Percentiles rank a stretch among this genome's conserved stretches.
Evolutionary conservation across 2,888 invertebrate genomes (phyloP).

Genomic region (Achlya flavicornis): DNA sequence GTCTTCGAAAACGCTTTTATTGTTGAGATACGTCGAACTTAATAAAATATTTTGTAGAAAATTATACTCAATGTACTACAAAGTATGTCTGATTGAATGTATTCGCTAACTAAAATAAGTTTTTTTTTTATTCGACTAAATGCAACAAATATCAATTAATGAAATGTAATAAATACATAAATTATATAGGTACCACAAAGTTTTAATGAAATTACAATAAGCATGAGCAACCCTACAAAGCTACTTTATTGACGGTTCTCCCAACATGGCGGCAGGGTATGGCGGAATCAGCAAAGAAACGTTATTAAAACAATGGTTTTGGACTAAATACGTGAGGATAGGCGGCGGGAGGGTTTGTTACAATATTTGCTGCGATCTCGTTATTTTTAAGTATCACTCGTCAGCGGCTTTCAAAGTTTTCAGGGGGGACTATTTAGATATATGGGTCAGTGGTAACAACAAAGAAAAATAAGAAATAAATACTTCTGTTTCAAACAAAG

Average conservation of each 20-base stretch:
- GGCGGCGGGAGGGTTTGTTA: conserved; percentile 63
- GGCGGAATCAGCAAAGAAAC: conserved; percentile 66
- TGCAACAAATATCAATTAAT: not conserved
- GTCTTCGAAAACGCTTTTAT: not conserved
- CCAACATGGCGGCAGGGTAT: conserved; percentile 21
- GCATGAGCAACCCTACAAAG: conserved; percentile 14
- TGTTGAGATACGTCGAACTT: conserved; percentile 19
- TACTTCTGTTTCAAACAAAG: no score
- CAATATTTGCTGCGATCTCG: conserved; percentile 82
- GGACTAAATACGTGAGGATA: conserved; percentile 56
- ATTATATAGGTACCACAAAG: not conserved
- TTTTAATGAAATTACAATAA: conserved; percentile 10
- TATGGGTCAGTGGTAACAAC: conserved; percentile 15
- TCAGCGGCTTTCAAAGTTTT: conserved; percentile 65
- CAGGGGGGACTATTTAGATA: conserved; percentile 39
- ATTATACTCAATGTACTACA: not conserved
- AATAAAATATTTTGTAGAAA: conserved; percentile 22
- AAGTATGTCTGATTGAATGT: no score
- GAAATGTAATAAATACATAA: not conserved
- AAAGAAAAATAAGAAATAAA: no score
- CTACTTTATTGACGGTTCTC: conserved; percentile 33
- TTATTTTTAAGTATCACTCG: conserved; percentile 82
- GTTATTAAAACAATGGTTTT: conserved; percentile 68
- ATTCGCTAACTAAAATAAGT: no score
- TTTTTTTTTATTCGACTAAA: no score